Evolutionary conservation across 2,888 invertebrate genomes (phyloP).

Genomic region (Campoplex capitator): DNA sequence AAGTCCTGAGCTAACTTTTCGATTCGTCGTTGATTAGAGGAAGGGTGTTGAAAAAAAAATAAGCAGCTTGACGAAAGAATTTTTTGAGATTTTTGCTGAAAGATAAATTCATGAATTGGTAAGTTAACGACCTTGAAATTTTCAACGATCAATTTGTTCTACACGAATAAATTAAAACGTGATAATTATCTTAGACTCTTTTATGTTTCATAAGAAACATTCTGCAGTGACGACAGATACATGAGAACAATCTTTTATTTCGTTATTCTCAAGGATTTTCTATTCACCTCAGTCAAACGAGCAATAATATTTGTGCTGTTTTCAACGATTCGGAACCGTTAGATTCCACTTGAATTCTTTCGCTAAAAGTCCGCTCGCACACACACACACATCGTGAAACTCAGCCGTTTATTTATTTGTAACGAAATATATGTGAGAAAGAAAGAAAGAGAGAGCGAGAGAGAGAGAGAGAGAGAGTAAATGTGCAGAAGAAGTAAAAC

Average conservation of each 20-base stretch:
- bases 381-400: constrained; percentile 7
- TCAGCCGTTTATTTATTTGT: constrained; percentile 37
- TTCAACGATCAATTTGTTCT: not conserved
- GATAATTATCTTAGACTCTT: not conserved
- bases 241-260: constrained; percentile 7
- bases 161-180: constrained; percentile 5
- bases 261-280: constrained; percentile 11
- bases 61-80: not conserved
- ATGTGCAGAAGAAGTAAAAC: constrained; percentile 61
- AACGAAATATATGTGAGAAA: constrained; percentile 27
- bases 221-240: not conserved
- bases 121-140: not conserved
- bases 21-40: not conserved
- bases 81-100: not conserved
- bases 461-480: constrained; percentile 25
- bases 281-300: constrained; percentile 17
- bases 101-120: not conserved
- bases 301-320: constrained; percentile 32
- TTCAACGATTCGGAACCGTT: constrained; percentile 44
- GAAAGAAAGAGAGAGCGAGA: constrained; percentile 5
- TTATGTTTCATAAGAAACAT: not conserved
- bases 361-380: constrained; percentile 12
- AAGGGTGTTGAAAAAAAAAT: too few species aligned
- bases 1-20: not conserved
- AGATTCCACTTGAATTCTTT: constrained; percentile 56